Conservation (phyloP, 2,888 invertebrate genomes). For the Diadegma fenestrale region DNA sequence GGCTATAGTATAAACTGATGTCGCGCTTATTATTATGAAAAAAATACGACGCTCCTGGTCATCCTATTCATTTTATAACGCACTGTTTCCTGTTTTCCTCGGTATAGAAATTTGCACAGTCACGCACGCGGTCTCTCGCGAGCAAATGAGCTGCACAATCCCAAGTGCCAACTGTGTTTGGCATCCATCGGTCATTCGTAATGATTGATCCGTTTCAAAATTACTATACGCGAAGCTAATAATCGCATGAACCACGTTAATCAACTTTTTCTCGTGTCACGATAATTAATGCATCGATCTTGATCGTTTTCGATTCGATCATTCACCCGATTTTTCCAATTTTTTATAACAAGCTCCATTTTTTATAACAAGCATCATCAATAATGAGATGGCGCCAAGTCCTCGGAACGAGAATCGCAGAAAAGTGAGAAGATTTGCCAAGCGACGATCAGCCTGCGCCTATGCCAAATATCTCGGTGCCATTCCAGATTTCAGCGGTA, state of each 20-base stretch:
- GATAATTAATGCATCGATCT: background rate
- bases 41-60: slow-evolving; percentile 6
- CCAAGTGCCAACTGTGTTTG: background rate
- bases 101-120: background rate
- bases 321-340: no score
- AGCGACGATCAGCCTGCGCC: no score
- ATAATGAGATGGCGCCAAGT: no score
- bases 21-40: no score
- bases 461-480: no score
- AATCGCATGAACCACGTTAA: background rate
- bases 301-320: no score
- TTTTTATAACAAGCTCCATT: no score
- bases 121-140: background rate
- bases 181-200: background rate
- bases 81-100: slow-evolving; percentile 1
- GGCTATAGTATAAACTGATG: slow-evolving; percentile 34
- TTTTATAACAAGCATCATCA: no score
- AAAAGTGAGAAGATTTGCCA: no score
- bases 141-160: background rate
- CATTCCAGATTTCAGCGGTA: no score
- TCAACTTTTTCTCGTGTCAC: background rate
- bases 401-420: no score
- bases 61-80: slow-evolving; percentile 5
- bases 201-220: background rate
- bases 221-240: background rate